Conservation (phyloP, 2,113 vertebrate species). For the Dascyllus trimaculatus region DNA sequence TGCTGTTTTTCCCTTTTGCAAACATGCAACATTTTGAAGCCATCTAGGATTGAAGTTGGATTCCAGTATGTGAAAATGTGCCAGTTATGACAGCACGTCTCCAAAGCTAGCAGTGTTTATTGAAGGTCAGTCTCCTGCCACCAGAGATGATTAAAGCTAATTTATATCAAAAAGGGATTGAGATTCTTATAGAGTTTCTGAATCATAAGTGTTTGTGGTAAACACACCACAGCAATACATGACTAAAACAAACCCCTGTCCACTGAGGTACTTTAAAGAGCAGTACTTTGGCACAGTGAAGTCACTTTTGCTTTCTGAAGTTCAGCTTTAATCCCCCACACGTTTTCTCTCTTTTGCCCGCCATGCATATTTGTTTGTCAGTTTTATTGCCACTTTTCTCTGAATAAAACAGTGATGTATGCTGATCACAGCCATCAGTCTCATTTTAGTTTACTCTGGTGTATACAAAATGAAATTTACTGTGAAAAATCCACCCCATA, state of each 20-base stretch:
- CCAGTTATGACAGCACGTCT: conserved; percentile 16
- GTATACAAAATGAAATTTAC: conserved; percentile 1
- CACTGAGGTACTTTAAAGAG: not conserved
- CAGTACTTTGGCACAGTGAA: conserved; percentile 39
- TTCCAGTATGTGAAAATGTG: not conserved
- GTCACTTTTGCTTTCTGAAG: conserved; percentile 33
- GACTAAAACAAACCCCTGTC: not conserved
- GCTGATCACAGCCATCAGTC: not conserved
- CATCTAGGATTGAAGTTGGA: not conserved
- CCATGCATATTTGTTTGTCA: conserved; percentile 25
- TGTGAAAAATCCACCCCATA: not conserved
- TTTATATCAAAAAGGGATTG: conserved; percentile 62
- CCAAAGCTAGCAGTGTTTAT: conserved; percentile 2
- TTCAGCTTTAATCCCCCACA: not conserved
- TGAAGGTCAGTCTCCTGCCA: conserved; percentile 11
- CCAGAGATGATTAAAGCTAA: conserved; percentile 23
- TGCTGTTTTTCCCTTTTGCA: conserved; percentile 2
- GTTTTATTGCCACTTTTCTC: conserved; percentile 5
- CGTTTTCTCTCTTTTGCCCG: not conserved
- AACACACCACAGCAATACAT: conserved; percentile 1
- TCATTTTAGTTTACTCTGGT: not conserved
- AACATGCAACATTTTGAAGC: not conserved
- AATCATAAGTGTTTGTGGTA: not conserved
- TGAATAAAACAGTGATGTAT: conserved; percentile 18
- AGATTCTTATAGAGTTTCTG: conserved; percentile 5